Percentiles rank a stretch among this genome's conserved stretches.
phyloP scores from a whole-genome alignment of 2,797 vertebrate species.

The Onychomys arenicola region DNA sequence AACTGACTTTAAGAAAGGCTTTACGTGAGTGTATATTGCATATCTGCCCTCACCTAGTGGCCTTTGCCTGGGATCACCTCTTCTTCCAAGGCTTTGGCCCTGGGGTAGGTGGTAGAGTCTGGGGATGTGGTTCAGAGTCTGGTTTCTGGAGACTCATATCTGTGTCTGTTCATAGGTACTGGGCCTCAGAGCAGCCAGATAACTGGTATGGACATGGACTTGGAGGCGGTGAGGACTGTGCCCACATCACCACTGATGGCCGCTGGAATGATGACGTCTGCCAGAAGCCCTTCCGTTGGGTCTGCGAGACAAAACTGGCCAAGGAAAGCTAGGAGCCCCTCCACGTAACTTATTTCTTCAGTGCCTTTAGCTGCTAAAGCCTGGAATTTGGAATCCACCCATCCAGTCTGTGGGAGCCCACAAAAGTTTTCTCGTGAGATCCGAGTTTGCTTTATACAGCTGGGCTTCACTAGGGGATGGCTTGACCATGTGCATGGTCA shows the following conservation, averaged over 20 bases:
- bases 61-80: background rate
- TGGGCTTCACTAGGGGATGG: too few relatives aligned
- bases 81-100: background rate
- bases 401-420: background rate
- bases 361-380: background rate
- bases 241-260: constrained; percentile 83
- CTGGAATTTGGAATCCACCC: background rate
- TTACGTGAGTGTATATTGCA: constrained; percentile 82
- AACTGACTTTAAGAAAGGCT: constrained; percentile 84
- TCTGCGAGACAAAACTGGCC: constrained; percentile 85
- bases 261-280: constrained; percentile 90
- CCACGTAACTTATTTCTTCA: background rate
- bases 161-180: constrained; percentile 82
- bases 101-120: background rate
- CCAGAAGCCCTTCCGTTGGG: constrained; percentile 78
- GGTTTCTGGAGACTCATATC: background rate
- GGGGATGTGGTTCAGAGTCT: background rate
- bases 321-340: background rate
- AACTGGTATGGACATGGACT: constrained; percentile 83
- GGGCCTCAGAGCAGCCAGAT: constrained; percentile 88
- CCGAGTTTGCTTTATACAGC: too few relatives aligned
- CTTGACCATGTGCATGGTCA: too few relatives aligned
- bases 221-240: constrained; percentile 88
- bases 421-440: too few relatives aligned
- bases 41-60: background rate